Evolutionary conservation across 2,113 vertebrate species (phyloP).

Genomic region (Apteryx owenii): DNA sequence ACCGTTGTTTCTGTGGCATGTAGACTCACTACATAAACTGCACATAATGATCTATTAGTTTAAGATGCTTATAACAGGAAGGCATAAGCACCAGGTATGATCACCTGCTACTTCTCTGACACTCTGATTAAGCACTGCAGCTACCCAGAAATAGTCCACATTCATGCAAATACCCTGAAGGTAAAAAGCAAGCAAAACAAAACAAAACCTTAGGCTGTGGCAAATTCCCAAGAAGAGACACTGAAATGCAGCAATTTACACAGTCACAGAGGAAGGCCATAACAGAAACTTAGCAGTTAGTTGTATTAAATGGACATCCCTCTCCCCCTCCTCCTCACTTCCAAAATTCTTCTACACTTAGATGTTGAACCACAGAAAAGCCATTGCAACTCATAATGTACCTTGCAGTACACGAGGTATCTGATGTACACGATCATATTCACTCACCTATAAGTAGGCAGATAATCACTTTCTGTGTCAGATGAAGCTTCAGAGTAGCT

Average conservation of each 20-base stretch:
- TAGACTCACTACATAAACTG: neutral
- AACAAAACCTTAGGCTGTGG: neutral
- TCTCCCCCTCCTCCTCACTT: neutral
- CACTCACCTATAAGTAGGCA: neutral
- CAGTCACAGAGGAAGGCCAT: neutral
- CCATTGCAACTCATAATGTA: neutral
- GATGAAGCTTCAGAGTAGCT: neutral
- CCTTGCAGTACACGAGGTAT: neutral
- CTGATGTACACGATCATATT: neutral
- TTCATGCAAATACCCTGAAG: neutral
- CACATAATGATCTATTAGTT: neutral
- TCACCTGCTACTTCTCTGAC: neutral
- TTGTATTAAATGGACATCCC: neutral
- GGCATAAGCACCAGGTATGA: neutral
- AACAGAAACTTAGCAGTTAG: rapidly evolving
- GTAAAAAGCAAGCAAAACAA: neutral
- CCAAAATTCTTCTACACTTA: neutral
- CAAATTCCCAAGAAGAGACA: neutral
- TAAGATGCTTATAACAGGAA: neutral
- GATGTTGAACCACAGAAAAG: neutral
- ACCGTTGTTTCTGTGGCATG: neutral
- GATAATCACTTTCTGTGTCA: neutral
- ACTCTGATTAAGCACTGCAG: neutral
- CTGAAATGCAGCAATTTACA: neutral
- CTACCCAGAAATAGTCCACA: neutral